These are phyloP conservation scores for Mesopsocus fuscifrons DNA, from an alignment of 2,888 invertebrate species.

Conservation along the genomic window DNA sequence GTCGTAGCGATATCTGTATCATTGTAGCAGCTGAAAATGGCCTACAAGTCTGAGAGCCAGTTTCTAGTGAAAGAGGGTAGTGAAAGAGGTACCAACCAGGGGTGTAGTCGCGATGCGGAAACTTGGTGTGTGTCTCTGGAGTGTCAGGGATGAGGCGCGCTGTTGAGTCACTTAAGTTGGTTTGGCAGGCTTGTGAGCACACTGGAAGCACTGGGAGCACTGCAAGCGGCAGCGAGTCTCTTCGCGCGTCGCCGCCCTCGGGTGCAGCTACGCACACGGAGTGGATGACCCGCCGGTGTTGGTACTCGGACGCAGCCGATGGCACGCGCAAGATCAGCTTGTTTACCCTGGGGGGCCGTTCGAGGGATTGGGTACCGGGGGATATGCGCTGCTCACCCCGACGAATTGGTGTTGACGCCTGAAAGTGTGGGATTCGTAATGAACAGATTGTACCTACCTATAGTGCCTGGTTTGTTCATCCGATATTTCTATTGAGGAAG, in stretches of 20 bases:
- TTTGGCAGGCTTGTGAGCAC: neutral
- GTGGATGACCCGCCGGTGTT: neutral
- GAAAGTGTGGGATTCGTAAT: too few relatives aligned
- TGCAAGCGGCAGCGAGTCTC: neutral
- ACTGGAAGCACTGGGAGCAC: neutral
- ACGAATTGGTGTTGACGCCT: too few relatives aligned
- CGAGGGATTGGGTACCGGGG: neutral
- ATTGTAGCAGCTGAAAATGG: too few relatives aligned
- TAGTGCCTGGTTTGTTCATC: too few relatives aligned
- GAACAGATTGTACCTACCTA: too few relatives aligned
- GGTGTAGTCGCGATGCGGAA: neutral
- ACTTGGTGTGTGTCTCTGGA: neutral
- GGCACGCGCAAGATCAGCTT: slow-evolving; percentile 2
- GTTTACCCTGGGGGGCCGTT: neutral
- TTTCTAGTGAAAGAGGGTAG: too few relatives aligned
- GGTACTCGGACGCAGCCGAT: slow-evolving; percentile 2
- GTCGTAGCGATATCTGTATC: too few relatives aligned
- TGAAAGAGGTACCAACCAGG: neutral
- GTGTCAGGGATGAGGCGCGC: neutral
- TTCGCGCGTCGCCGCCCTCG: neutral
- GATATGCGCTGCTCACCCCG: too few relatives aligned
- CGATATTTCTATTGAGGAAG: neutral
- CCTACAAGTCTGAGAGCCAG: too few relatives aligned
- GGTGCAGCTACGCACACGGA: neutral
- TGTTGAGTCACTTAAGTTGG: neutral